Evolutionary conservation across 2,888 invertebrate species (phyloP), one percentile per base, ranked within the genome.

Genomic region (Nudaria mundana): DNA sequence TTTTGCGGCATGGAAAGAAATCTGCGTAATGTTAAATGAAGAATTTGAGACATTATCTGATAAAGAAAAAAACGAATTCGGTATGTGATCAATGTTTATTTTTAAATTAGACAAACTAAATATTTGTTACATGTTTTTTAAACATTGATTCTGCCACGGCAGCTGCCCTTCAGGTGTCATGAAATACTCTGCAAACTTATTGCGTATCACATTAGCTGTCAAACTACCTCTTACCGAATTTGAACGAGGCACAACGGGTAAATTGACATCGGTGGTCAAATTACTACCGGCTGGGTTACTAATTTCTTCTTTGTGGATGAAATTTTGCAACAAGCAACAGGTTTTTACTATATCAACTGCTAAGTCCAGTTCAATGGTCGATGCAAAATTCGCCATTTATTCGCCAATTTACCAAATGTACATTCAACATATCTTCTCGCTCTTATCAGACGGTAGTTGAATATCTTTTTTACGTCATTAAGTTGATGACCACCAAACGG

Each of bases 1-100:
- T 30, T 48, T 49, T 55, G 50, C 52, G 40, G 53, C 53, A 48
- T 56, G 61, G 44, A 44, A 33, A 10, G 44, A 50, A 41, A 56
- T 58, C 43, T 56, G 50, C 52, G 40, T 56, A 28, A 24, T 24
- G 29, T 53, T 50, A 46, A 50, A 56, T 52, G 46, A 50, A 46
- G 48, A 37, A n/a, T n/a, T n/a, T n/a, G n/a, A n/a, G n/a, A n/a
- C n/a, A n/a, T n/a, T n/a, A n/a, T n/a, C n/a, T n/a, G n/a, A n/a
- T n/a, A n/a, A n/a, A n/a, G n/a, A n/a, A n/a, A n/a, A n/a, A n/a
- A n/a, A n/a, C n/a, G n/a, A n/a, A n/a, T n/a, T n/a, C n/a, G n/a
- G n/a, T n/a, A n/a, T n/a, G n/a, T n/a, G n/a, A n/a, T n/a, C n/a
- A n/a, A n/a, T n/a, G n/a, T n/a, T n/a, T n/a, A n/a, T n/a, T n/a